These are phyloP conservation scores for Oscheius sp. DNA, from an alignment of 1,140 invertebrate species.

Conservation along the genomic window DNA sequence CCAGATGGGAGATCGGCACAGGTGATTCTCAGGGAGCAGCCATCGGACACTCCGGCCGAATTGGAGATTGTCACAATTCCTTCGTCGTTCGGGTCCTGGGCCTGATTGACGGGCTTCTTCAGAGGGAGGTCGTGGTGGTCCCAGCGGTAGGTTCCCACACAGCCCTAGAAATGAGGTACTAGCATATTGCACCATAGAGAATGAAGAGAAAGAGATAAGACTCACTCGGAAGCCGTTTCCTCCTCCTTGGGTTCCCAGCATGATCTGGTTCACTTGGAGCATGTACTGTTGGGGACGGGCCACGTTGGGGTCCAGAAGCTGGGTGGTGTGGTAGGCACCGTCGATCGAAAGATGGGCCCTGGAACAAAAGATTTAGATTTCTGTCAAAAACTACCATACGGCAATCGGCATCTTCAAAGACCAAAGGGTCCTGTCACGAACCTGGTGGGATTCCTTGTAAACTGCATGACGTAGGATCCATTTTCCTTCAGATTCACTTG, in stretches of 20 bases:
- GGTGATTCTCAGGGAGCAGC: constrained; percentile 45
- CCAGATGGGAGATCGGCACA: constrained; percentile 43
- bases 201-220: not conserved
- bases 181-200: too few relatives aligned
- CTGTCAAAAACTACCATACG: not conserved
- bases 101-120: not conserved
- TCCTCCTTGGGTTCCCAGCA: constrained; percentile 28
- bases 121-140: constrained; percentile 36
- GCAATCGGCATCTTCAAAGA: not conserved
- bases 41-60: constrained; percentile 29
- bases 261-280: constrained; percentile 36
- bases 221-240: constrained; percentile 23
- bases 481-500: constrained; percentile 49
- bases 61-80: constrained; percentile 30
- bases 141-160: constrained; percentile 45
- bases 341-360: constrained; percentile 38
- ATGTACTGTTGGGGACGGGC: constrained; percentile 4
- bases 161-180: constrained; percentile 31
- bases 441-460: constrained; percentile 46
- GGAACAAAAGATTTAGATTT: not conserved
- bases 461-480: constrained; percentile 47
- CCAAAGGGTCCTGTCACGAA: not conserved
- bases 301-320: constrained; percentile 26
- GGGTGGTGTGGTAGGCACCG: constrained; percentile 30
- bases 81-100: constrained; percentile 31